Evolutionary conservation across 2,888 invertebrate genomes (phyloP).

Genomic region (Cephus pygmeus): DNA sequence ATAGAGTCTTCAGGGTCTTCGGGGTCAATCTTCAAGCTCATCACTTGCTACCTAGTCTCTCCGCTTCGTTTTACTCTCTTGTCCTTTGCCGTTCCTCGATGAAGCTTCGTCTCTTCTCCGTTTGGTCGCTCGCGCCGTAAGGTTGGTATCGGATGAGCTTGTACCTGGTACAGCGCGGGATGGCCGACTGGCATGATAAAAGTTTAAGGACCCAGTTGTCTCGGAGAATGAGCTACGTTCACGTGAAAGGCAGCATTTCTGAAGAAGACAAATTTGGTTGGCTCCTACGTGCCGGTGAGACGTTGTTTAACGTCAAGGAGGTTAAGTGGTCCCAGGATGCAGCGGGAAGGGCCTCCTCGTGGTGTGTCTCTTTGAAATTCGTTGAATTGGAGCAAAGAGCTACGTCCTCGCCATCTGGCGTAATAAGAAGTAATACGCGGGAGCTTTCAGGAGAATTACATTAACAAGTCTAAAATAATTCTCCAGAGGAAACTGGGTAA

Average conservation of each 20-base stretch:
- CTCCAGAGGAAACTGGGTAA: background rate
- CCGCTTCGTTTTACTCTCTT: background rate
- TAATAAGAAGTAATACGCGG: background rate
- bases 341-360: background rate
- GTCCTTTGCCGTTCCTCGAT: background rate
- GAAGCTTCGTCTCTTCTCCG: background rate
- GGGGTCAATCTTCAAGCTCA: background rate
- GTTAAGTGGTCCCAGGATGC: background rate
- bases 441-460: constrained; percentile 44
- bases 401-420: background rate
- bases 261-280: background rate
- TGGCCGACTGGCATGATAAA: background rate
- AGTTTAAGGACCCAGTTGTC: background rate
- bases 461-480: constrained; percentile 50
- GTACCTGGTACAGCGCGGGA: too few relatives aligned
- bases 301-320: background rate
- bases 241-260: background rate
- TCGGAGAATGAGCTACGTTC: background rate
- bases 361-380: background rate
- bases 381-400: background rate
- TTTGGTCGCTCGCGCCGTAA: background rate
- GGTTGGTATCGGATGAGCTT: background rate
- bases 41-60: background rate
- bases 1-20: background rate
- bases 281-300: background rate